phyloP scores from a whole-genome alignment of 2,888 invertebrate species.

The Torymus aiolomorphi region DNA sequence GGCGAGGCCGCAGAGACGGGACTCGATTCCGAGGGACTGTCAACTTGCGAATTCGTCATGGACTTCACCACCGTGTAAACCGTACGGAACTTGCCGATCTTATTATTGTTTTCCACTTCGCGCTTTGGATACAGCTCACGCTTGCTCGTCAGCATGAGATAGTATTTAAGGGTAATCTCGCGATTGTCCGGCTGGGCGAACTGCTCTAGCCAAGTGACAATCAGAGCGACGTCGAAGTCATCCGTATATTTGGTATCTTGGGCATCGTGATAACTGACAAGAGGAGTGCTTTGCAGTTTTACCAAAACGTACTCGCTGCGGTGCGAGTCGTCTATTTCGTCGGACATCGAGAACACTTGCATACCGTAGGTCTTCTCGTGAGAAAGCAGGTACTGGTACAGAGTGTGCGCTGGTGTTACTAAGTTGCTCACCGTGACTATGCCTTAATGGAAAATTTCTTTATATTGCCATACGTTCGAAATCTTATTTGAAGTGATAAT shows the following conservation, averaged over 20 bases:
- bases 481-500: constrained; percentile 11
- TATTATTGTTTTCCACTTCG: constrained; percentile 78
- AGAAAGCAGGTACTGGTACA: constrained; percentile 83
- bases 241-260: constrained; percentile 80
- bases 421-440: constrained; percentile 79
- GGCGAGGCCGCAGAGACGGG: constrained; percentile 61
- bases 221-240: constrained; percentile 82
- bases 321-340: constrained; percentile 67
- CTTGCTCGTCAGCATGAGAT: constrained; percentile 72
- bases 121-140: constrained; percentile 80
- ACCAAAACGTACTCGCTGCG: constrained; percentile 81
- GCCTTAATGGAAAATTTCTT: constrained; percentile 73
- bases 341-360: constrained; percentile 81
- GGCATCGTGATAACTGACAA: constrained; percentile 79
- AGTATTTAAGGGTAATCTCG: constrained; percentile 72
- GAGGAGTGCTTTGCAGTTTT: constrained; percentile 78
- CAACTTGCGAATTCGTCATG: constrained; percentile 64
- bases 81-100: constrained; percentile 80
- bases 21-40: constrained; percentile 66
- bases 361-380: constrained; percentile 83
- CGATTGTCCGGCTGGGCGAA: constrained; percentile 61
- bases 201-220: constrained; percentile 79
- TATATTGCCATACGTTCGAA: neutral
- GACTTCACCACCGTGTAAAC: constrained; percentile 76
- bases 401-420: constrained; percentile 80